phyloP scores from a whole-genome alignment of 2,888 invertebrate species.

The Spodoptera picta region DNA sequence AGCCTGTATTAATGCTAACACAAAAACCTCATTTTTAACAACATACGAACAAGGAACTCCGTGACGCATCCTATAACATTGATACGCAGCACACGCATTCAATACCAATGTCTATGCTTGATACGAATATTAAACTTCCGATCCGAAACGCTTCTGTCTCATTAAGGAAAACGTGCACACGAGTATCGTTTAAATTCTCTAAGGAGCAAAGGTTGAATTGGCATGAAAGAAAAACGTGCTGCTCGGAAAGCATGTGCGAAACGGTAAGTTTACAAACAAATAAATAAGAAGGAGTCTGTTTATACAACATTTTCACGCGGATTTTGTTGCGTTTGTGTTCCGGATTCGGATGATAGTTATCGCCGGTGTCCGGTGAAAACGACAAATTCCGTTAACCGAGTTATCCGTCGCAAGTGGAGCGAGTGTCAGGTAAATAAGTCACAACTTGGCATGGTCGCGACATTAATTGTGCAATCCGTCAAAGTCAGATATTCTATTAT shows the following conservation, averaged over 20 bases:
- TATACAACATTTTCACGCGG: conserved; percentile 59
- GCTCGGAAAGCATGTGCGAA: conserved; percentile 36
- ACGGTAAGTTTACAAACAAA: conserved; percentile 49
- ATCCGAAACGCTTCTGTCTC: conserved; percentile 19
- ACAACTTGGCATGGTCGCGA: conserved; percentile 36
- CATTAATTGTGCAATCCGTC: conserved; percentile 46
- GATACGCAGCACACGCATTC: conserved; percentile 30
- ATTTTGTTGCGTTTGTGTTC: conserved; percentile 61
- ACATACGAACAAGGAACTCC: conserved; percentile 37
- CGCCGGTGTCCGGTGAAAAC: conserved; percentile 65
- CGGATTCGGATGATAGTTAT: conserved; percentile 58
- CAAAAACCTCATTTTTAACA: conserved; percentile 46
- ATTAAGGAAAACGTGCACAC: conserved; percentile 25
- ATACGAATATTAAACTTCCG: conserved; percentile 47
- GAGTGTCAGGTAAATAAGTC: conserved; percentile 53
- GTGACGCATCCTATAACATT: conserved; percentile 38
- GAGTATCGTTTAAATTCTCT: conserved; percentile 23
- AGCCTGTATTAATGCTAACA: conserved; percentile 21
- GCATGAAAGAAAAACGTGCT: conserved; percentile 34
- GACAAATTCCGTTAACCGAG: conserved; percentile 67
- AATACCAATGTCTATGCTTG: conserved; percentile 35
- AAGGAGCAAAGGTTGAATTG: conserved; percentile 20
- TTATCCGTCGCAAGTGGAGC: conserved; percentile 59
- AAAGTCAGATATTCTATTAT: conserved; percentile 35
- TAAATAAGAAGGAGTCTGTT: conserved; percentile 54